These are phyloP conservation scores for Ichneumoninae sp. DNA, from an alignment of 2,888 invertebrate species.

Conservation along the genomic window DNA sequence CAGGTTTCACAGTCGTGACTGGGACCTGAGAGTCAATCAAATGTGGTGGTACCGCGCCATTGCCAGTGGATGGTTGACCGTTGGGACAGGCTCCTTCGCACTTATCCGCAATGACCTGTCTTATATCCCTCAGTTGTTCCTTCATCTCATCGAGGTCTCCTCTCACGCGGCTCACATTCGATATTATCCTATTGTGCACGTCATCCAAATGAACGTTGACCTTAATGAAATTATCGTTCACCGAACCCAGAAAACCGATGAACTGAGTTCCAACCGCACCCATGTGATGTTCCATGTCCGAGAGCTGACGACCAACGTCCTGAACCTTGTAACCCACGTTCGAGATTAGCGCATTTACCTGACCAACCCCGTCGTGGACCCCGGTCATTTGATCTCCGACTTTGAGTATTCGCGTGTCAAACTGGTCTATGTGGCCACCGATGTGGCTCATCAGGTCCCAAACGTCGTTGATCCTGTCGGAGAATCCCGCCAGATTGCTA, in stretches of 20 bases:
- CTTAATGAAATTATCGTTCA: conserved; percentile 4
- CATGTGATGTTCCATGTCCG: background rate
- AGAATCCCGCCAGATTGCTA: background rate
- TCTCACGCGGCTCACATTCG: conserved; percentile 17
- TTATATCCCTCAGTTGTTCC: conserved; percentile 31
- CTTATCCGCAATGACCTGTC: conserved; percentile 26
- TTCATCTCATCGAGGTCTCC: conserved; percentile 36
- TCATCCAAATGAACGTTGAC: background rate
- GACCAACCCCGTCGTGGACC: background rate
- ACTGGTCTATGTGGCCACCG: background rate
- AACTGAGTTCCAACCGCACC: background rate
- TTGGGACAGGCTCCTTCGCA: conserved; percentile 7
- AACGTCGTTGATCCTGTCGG: background rate
- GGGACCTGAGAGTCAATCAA: background rate
- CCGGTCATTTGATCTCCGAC: conserved; percentile 1
- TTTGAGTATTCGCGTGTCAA: background rate
- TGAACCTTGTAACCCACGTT: conserved; percentile 9
- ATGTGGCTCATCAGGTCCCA: background rate
- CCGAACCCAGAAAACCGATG: background rate
- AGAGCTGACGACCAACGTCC: conserved; percentile 2
- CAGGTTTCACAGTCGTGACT: background rate
- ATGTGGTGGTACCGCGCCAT: background rate
- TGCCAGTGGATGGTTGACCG: background rate
- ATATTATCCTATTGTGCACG: conserved; percentile 32
- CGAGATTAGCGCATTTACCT: background rate